These are phyloP conservation scores for Gymnobelideus leadbeateri DNA, from an alignment of 2,113 vertebrate genomes.

Conservation along the genomic window DNA sequence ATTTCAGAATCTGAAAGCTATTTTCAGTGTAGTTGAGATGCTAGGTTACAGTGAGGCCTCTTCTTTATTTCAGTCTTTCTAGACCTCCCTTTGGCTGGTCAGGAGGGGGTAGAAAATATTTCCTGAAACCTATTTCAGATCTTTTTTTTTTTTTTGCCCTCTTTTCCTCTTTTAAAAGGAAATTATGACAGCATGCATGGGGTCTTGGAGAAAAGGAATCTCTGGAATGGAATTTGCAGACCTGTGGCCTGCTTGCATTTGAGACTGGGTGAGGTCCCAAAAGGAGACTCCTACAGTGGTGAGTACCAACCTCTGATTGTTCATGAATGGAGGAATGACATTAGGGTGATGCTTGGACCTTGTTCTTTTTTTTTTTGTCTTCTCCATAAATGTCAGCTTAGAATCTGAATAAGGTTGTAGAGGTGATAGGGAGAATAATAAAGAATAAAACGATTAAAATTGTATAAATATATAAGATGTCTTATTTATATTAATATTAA, in stretches of 20 bases:
- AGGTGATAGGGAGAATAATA: neutral
- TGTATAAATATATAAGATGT: neutral
- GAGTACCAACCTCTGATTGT: neutral
- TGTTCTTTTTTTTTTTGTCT: neutral
- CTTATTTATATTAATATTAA: too few relatives aligned
- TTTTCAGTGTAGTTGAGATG: neutral
- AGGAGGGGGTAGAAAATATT: neutral
- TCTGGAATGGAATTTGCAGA: neutral
- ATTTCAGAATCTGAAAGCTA: neutral
- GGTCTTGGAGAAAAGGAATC: neutral
- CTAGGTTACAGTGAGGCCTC: neutral
- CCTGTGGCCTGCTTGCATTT: neutral
- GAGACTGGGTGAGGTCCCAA: neutral
- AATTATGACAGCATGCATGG: neutral
- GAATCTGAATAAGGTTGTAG: neutral
- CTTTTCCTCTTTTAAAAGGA: neutral
- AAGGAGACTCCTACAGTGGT: neutral
- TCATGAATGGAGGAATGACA: neutral
- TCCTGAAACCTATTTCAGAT: neutral
- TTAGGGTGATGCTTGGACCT: neutral
- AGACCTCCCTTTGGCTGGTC: neutral
- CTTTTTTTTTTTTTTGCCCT: neutral
- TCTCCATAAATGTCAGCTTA: neutral
- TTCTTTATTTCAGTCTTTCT: neutral
- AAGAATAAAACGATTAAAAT: neutral